phyloP scores from a whole-genome alignment of 2,888 invertebrate species.

The Apamea sordens region DNA sequence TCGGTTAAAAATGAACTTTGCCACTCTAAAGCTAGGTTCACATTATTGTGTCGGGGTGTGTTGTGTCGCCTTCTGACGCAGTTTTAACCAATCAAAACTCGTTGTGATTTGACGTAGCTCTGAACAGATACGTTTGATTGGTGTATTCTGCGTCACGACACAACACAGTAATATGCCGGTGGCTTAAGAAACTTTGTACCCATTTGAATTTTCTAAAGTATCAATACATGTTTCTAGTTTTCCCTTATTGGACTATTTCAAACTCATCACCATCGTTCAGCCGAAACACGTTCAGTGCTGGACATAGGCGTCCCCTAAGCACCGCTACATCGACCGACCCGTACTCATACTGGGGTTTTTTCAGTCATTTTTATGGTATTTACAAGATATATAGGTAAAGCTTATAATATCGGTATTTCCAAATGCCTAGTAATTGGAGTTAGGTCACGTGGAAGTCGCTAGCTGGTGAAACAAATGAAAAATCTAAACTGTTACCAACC shows the following conservation, averaged over 20 bases:
- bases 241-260: background rate
- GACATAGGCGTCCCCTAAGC: background rate
- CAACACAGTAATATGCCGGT: too few relatives aligned
- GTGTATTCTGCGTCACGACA: too few relatives aligned
- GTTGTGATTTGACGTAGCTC: too few relatives aligned
- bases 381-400: background rate
- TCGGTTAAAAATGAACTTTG: background rate
- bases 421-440: background rate
- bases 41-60: too few relatives aligned
- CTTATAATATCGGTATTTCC: background rate
- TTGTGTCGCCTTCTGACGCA: too few relatives aligned
- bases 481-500: constrained; percentile 86
- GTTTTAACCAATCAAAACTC: too few relatives aligned
- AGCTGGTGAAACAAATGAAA: background rate
- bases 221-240: background rate
- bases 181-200: background rate
- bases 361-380: background rate
- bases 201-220: background rate
- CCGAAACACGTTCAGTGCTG: background rate
- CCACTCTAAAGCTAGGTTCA: too few relatives aligned
- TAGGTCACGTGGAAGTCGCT: background rate
- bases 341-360: background rate
- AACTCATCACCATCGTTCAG: background rate
- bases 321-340: background rate
- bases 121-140: too few relatives aligned